These are phyloP conservation scores for Erebia palarica DNA, from an alignment of 2,888 invertebrate species.

Conservation along the genomic window DNA sequence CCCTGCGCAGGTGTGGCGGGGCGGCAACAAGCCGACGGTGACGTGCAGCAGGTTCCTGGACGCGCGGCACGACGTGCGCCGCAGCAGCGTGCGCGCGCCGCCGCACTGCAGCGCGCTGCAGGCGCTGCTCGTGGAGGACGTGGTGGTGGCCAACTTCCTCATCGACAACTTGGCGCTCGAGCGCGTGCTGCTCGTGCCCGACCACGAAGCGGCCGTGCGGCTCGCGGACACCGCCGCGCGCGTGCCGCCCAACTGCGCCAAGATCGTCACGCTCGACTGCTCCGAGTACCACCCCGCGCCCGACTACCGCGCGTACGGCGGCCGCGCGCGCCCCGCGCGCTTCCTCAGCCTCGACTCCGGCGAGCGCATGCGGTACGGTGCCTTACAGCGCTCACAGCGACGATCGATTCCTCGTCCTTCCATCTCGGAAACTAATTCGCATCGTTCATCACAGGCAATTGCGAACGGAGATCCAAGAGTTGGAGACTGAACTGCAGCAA, in stretches of 20 bases:
- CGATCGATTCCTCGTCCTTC: background rate
- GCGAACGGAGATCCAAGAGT: constrained; percentile 2
- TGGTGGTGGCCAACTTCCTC: constrained; percentile 91
- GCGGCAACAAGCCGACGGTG: constrained; percentile 79
- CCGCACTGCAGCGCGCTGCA: constrained; percentile 84
- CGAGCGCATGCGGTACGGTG: constrained; percentile 81
- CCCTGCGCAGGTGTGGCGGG: constrained; percentile 58
- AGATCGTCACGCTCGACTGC: constrained; percentile 85
- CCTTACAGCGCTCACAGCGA: background rate
- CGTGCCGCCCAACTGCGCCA: constrained; percentile 86
- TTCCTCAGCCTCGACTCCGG: constrained; percentile 85
- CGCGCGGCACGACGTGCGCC: constrained; percentile 74
- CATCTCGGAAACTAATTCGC: background rate
- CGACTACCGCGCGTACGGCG: constrained; percentile 88
- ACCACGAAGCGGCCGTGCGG: constrained; percentile 85
- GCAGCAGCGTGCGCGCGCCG: constrained; percentile 66
- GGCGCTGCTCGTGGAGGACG: constrained; percentile 87
- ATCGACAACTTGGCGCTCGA: constrained; percentile 91
- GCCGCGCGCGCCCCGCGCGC: constrained; percentile 78
- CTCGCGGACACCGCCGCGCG: constrained; percentile 84
- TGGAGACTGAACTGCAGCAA: background rate
- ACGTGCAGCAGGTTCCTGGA: constrained; percentile 85
- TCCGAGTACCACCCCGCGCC: constrained; percentile 89
- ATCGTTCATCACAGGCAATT: constrained; percentile 7
- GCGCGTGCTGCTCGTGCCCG: constrained; percentile 88